Conservation (phyloP, 2,113 vertebrate genomes). For the Trematomus loennbergii region DNA sequence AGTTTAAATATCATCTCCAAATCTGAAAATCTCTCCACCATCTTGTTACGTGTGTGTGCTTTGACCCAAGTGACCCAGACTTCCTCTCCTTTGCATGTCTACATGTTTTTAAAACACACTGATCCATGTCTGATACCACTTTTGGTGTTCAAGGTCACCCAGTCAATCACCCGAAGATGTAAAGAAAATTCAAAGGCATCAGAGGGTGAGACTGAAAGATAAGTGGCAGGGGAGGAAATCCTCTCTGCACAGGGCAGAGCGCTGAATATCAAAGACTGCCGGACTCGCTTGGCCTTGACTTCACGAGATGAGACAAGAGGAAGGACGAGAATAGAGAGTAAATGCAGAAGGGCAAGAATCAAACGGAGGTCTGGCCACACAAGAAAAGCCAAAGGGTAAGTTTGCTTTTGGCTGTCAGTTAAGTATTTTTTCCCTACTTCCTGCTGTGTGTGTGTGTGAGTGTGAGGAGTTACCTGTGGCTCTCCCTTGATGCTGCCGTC, state of each 20-base stretch:
- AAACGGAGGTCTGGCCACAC: background rate
- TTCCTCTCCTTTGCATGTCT: conserved; percentile 23
- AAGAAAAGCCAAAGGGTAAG: background rate
- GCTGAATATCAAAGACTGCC: conserved; percentile 47
- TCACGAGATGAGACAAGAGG: conserved; percentile 21
- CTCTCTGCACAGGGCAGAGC: conserved; percentile 4
- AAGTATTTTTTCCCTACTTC: conserved; percentile 30
- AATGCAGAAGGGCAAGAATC: conserved; percentile 5
- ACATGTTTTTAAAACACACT: conserved; percentile 39
- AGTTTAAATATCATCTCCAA: background rate
- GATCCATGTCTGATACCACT: background rate
- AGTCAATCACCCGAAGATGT: conserved; percentile 71
- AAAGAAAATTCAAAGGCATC: conserved; percentile 34
- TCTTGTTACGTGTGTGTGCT: background rate
- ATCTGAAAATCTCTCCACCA: background rate
- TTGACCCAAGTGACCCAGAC: conserved; percentile 12
- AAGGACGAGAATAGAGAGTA: conserved; percentile 23
- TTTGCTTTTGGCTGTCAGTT: conserved; percentile 6
- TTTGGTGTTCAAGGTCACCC: conserved; percentile 45
- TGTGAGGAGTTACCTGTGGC: conserved; percentile 84
- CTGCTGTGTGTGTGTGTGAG: background rate
- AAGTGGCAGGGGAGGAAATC: conserved; percentile 36
- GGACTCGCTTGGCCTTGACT: conserved; percentile 20
- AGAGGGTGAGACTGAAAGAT: conserved; percentile 15
- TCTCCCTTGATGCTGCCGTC: conserved; percentile 93